Evolutionary conservation across 2,888 invertebrate genomes (phyloP).

Genomic region (Iselma pallidipennis): DNA sequence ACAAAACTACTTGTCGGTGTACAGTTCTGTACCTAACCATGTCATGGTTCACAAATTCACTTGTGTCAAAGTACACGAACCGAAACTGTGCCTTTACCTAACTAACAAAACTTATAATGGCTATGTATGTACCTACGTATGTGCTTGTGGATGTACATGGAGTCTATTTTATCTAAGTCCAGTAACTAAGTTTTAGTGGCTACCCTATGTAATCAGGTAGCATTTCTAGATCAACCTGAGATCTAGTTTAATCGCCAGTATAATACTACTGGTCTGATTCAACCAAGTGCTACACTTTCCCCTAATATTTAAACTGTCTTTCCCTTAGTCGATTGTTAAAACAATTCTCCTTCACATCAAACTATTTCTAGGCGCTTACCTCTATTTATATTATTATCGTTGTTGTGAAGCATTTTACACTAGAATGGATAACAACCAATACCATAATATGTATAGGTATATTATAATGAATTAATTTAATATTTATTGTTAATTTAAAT

Average conservation of each 20-base stretch:
- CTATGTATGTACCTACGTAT: not conserved
- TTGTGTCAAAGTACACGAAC: constrained; percentile 22
- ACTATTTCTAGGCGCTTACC: not conserved
- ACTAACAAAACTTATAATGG: constrained; percentile 22
- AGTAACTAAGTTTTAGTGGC: constrained; percentile 9
- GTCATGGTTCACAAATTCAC: constrained; percentile 22
- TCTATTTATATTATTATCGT: not conserved
- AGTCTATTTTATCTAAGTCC: constrained; percentile 14
- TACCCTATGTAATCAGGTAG: constrained; percentile 16
- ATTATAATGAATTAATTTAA: too few species aligned
- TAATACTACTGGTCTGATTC: not conserved
- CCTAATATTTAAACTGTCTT: not conserved
- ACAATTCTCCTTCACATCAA: not conserved
- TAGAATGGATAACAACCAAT: too few species aligned
- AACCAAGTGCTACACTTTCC: not conserved
- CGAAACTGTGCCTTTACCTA: constrained; percentile 14
- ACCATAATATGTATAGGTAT: too few species aligned
- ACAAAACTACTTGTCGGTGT: not conserved
- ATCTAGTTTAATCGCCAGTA: not conserved
- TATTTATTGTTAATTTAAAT: too few species aligned
- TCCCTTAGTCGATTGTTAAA: not conserved
- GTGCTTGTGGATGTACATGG: not conserved
- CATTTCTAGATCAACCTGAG: constrained; percentile 9
- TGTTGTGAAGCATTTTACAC: not conserved
- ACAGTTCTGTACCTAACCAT: too few species aligned